These are phyloP conservation scores for Gymnocephalus cernua DNA, from an alignment of 2,113 vertebrate genomes.

Conservation along the genomic window DNA sequence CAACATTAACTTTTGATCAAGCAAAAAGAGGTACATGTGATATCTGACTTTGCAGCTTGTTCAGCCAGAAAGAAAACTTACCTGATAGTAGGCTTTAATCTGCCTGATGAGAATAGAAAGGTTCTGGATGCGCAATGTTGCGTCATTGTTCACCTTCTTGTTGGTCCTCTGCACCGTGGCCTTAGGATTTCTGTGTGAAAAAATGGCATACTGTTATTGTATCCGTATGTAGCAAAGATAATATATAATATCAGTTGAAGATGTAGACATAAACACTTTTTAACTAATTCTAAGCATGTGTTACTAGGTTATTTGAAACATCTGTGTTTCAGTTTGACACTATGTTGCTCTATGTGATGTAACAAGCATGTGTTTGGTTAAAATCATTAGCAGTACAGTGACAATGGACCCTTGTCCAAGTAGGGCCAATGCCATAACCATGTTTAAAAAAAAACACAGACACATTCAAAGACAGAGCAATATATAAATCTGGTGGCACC, in stretches of 20 bases:
- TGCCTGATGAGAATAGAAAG: conserved; percentile 93
- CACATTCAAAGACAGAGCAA: neutral
- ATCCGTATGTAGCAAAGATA: neutral
- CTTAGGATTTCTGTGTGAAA: conserved; percentile 91
- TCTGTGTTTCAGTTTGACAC: conserved; percentile 18
- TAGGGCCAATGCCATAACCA: neutral
- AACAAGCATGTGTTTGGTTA: neutral
- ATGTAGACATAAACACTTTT: neutral
- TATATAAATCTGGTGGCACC: neutral
- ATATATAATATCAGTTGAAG: neutral
- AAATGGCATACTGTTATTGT: neutral
- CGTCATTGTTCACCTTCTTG: conserved; percentile 97
- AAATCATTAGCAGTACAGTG: conserved; percentile 26
- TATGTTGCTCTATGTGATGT: neutral
- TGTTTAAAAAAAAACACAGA: conserved; percentile 23
- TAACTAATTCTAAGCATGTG: neutral
- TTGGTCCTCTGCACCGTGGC: conserved; percentile 92
- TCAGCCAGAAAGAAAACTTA: conserved; percentile 72
- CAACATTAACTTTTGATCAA: neutral
- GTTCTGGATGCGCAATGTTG: conserved; percentile 95
- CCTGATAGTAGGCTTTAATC: conserved; percentile 97
- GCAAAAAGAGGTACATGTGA: neutral
- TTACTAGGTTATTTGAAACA: neutral
- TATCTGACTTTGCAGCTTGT: neutral
- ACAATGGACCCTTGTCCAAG: conserved; percentile 32